Percentiles rank a stretch among this genome's conserved stretches.
These are phyloP conservation scores for Ophthalmolycus amberensis DNA, from an alignment of 2,113 vertebrate genomes.

Conservation along the genomic window DNA sequence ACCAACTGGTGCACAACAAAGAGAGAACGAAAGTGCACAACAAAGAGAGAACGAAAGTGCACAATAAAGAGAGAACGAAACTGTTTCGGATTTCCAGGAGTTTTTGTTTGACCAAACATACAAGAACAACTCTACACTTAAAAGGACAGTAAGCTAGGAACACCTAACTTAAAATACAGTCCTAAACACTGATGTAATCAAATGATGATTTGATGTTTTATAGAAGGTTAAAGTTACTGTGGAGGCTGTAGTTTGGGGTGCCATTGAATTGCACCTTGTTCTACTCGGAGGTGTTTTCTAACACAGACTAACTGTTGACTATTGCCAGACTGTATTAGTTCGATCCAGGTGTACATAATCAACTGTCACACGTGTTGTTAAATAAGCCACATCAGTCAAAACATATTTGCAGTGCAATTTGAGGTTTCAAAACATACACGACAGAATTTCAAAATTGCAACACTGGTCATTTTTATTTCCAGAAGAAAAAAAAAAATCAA, in stretches of 20 bases:
- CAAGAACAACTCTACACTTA: not conserved
- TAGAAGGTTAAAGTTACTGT: not conserved
- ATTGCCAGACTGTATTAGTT: not conserved
- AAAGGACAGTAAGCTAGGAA: not conserved
- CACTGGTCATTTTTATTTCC: conserved; percentile 34
- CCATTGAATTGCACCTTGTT: not conserved
- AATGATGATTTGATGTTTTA: not conserved
- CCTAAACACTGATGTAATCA: not conserved
- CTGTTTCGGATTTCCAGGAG: not conserved
- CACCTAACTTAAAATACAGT: not conserved
- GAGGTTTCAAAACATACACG: not conserved
- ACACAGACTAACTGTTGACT: not conserved
- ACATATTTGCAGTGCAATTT: not conserved
- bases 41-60: too few species aligned
- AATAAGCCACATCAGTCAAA: not conserved
- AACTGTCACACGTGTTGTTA: not conserved
- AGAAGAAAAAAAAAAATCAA: not conserved
- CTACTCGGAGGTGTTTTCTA: not conserved
- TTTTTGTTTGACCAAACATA: not conserved
- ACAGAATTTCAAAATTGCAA: not conserved
- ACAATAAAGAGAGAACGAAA: not conserved
- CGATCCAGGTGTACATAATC: not conserved
- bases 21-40: too few species aligned
- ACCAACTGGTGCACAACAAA: not conserved
- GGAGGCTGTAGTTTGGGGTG: not conserved